Evolutionary conservation across 2,113 vertebrate genomes (phyloP), one percentile per base, ranked within the genome.

Genomic region (pig (Sus scrofa)): DNA sequence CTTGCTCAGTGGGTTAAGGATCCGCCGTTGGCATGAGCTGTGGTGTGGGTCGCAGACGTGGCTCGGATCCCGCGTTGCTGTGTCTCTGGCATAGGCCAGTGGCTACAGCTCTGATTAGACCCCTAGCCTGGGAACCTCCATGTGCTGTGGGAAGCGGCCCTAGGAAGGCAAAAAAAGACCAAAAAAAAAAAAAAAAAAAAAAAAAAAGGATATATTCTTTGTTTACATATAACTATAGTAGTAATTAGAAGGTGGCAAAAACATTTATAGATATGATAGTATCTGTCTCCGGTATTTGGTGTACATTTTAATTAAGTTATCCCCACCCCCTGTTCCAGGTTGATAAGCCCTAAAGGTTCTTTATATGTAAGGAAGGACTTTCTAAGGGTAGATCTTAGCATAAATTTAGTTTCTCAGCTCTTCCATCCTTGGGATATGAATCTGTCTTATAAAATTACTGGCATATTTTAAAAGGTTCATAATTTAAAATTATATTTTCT

Each of bases 401-500:
- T 77, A 93, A 92, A 24, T 91, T 88, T 30, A 62, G 2, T 82
- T 70, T 86, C 18, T 62, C 3, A 56, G 44, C 50, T 71, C 1
- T 79, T 65, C 77, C 62, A 70, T 34, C 91, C 24, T 93, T 83
- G 30, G 27, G 32, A 20, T 94, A 56, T 27, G 54, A 74, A 34
- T 86, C 24, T 87, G 2, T 87, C 24, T 67, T 20, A 78, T 79
- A 95, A 91, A 92, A 71, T 92, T 62, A 54, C 54, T 88, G 50
- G 81, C 2, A 1, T 92, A 44, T 90, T 86, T 93, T 77, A 63
- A 60, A 88, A 79, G 32, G 71, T 58, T 50, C 5, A 58, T 71
- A 86, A 77, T 91, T 96, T 90, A 54, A 62, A 93, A 37, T 87
- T 75, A 44, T 90, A 68, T 83, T 86, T 94, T 94, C 26, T 96